phyloP scores from a whole-genome alignment of 2,113 vertebrate species.

The Campylomormyrus numenius region DNA sequence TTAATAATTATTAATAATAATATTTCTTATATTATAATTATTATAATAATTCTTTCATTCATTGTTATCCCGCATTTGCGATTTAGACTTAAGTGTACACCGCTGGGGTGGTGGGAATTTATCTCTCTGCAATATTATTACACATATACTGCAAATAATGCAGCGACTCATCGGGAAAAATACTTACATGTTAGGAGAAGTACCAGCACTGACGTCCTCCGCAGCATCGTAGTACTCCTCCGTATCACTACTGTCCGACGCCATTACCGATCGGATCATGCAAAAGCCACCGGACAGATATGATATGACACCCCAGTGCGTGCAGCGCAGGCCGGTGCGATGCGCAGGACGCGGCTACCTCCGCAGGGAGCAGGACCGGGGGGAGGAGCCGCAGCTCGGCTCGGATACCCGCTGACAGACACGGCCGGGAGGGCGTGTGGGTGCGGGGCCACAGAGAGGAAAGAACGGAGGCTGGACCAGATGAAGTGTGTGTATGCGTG shows the following conservation, averaged over 20 bases:
- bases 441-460: background rate
- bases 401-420: background rate
- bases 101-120: background rate
- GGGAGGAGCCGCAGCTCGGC: background rate
- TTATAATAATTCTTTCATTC: background rate
- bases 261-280: constrained; percentile 60
- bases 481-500: background rate
- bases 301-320: background rate
- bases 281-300: background rate
- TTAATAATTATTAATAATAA: background rate
- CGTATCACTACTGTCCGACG: constrained; percentile 88
- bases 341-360: background rate
- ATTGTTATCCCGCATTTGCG: background rate
- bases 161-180: background rate
- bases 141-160: background rate
- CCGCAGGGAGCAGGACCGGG: background rate
- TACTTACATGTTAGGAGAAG: constrained; percentile 71
- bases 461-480: background rate
- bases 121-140: background rate
- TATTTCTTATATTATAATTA: too few relatives aligned
- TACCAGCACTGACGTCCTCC: constrained; percentile 73
- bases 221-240: constrained; percentile 91
- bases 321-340: background rate
- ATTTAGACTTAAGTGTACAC: background rate
- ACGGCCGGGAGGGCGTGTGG: background rate